These are phyloP conservation scores for Lophotis ruficrista DNA, from an alignment of 2,113 vertebrate species.

Conservation along the genomic window DNA sequence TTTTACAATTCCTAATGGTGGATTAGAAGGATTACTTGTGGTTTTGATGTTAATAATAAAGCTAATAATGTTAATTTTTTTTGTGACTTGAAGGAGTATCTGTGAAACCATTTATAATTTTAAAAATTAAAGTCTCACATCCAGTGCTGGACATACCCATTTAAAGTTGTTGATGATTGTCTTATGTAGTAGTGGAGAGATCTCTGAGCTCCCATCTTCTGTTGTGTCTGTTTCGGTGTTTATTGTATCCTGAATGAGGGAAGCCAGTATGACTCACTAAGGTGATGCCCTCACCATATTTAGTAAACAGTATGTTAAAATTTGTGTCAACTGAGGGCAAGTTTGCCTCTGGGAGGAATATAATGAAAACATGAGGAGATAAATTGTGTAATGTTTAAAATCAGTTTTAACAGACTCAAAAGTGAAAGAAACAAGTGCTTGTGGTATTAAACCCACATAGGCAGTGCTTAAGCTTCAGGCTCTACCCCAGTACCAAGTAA, in stretches of 20 bases:
- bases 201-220: background rate
- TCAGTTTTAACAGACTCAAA: conserved; percentile 13
- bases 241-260: background rate
- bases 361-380: conserved; percentile 58
- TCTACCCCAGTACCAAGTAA: background rate
- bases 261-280: background rate
- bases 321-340: conserved; percentile 47
- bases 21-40: background rate
- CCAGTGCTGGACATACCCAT: background rate
- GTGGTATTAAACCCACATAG: background rate
- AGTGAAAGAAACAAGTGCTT: background rate
- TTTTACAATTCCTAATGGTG: background rate
- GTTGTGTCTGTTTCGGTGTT: background rate
- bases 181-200: background rate
- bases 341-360: conserved; percentile 25
- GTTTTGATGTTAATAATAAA: background rate
- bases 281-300: conserved; percentile 4
- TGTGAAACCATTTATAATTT: background rate
- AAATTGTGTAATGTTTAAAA: conserved; percentile 48
- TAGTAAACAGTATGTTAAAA: conserved; percentile 36
- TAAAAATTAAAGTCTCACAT: background rate
- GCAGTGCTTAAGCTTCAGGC: background rate
- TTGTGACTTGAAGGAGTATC: background rate
- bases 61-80: background rate
- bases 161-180: background rate